phyloP scores from a whole-genome alignment of 2,113 vertebrate species.

The Onychostruthus taczanowskii region DNA sequence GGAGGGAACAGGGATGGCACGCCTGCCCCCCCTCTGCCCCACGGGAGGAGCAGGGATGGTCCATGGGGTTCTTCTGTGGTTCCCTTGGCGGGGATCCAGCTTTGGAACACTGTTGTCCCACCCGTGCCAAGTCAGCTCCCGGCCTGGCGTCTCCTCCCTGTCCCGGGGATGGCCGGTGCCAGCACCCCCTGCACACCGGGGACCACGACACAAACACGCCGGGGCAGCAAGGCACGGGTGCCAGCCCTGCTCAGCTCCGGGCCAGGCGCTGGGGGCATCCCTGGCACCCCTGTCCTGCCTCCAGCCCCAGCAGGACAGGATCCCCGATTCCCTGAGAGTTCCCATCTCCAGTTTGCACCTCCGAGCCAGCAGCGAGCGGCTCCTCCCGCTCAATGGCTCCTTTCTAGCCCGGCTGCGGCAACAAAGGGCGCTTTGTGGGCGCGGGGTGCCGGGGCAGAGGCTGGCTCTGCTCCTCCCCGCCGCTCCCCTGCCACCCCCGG shows the following conservation, averaged over 20 bases:
- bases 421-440: slow-evolving; percentile 53
- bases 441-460: background rate
- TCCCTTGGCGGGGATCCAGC: background rate
- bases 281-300: background rate
- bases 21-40: accelerated
- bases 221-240: background rate
- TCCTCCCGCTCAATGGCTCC: background rate
- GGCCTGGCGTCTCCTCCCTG: background rate
- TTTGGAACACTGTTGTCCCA: background rate
- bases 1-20: background rate
- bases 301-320: background rate
- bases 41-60: background rate
- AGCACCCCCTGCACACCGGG: background rate
- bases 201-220: background rate
- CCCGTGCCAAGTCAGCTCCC: background rate
- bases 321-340: background rate
- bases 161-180: background rate
- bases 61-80: background rate
- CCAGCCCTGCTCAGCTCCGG: background rate
- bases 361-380: background rate
- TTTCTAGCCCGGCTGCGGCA: background rate
- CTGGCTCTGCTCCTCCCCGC: background rate
- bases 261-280: background rate
- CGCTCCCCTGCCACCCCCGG: background rate
- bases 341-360: background rate